phyloP scores from a whole-genome alignment of 2,797 vertebrate species.

The Micropoecilia bifurca region DNA sequence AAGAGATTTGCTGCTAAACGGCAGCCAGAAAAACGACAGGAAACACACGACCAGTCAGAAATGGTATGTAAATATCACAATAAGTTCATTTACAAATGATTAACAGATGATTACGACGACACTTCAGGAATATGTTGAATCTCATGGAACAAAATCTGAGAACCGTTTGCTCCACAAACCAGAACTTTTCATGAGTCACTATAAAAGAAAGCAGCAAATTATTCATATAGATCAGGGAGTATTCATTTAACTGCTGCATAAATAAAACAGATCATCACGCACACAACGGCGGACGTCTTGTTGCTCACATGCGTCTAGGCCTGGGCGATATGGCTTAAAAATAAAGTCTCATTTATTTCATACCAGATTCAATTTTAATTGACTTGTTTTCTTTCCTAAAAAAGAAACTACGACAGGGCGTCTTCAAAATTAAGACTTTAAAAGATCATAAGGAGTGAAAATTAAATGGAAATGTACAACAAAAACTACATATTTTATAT shows the following conservation, averaged over 20 bases:
- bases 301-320: conserved; percentile 12
- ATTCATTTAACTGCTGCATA: conserved; percentile 42
- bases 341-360: too few relatives aligned
- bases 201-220: conserved; percentile 43
- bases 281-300: conserved; percentile 31
- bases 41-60: conserved; percentile 53
- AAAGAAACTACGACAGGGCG: too few relatives aligned
- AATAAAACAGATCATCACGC: conserved; percentile 54
- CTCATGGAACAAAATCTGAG: conserved; percentile 24
- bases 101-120: conserved; percentile 36
- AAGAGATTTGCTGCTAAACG: conserved; percentile 60
- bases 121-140: conserved; percentile 33
- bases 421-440: too few relatives aligned
- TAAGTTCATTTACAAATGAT: conserved; percentile 38
- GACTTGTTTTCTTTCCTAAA: too few relatives aligned
- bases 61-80: conserved; percentile 52
- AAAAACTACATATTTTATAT: too few relatives aligned
- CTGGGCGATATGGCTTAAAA: too few relatives aligned
- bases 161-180: conserved; percentile 36
- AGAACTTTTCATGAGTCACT: conserved; percentile 31
- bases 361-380: too few relatives aligned
- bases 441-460: too few relatives aligned
- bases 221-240: conserved; percentile 31
- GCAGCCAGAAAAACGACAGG: conserved; percentile 67
- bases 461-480: too few relatives aligned